These are phyloP conservation scores for Aphelocoma californica DNA, from an alignment of 2,797 vertebrate genomes.

Conservation along the genomic window DNA sequence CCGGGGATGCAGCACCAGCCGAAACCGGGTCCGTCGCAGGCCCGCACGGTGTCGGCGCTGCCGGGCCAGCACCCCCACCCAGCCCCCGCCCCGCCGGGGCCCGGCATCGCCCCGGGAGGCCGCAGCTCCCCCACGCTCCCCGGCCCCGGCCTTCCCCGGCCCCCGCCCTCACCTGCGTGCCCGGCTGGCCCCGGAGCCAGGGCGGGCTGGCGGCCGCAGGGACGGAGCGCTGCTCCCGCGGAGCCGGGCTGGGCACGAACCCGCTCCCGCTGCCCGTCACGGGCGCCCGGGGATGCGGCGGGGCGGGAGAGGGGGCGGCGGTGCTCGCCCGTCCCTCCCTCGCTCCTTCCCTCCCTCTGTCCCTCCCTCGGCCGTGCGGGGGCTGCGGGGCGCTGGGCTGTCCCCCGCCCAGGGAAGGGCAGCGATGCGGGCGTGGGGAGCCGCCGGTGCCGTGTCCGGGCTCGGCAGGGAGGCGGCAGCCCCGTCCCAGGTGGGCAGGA, in stretches of 20 bases:
- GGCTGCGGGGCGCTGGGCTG: not conserved
- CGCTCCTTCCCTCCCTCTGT: not conserved
- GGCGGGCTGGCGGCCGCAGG: not conserved
- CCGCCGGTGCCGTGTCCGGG: fast-evolving
- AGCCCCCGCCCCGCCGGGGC: no score
- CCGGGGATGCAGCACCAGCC: not conserved
- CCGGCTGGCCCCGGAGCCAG: not conserved
- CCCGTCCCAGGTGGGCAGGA: no score
- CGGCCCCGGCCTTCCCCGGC: no score
- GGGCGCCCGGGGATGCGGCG: not conserved
- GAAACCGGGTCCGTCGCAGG: not conserved
- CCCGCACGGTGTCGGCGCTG: not conserved
- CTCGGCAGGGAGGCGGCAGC: not conserved
- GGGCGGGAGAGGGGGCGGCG: not conserved
- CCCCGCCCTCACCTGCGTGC: not conserved
- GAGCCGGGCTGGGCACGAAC: not conserved
- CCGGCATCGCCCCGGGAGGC: not conserved
- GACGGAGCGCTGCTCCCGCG: not conserved
- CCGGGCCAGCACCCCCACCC: not conserved
- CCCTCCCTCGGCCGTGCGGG: not conserved
- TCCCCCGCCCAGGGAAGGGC: not conserved
- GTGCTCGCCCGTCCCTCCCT: not conserved
- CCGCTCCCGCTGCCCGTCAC: not conserved
- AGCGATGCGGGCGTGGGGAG: not conserved
- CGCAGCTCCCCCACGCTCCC: not conserved